Percentiles rank a stretch among this genome's conserved stretches.
Evolutionary conservation across 2,113 vertebrate genomes (phyloP).

Genomic region (Herpetotheres cachinnans): DNA sequence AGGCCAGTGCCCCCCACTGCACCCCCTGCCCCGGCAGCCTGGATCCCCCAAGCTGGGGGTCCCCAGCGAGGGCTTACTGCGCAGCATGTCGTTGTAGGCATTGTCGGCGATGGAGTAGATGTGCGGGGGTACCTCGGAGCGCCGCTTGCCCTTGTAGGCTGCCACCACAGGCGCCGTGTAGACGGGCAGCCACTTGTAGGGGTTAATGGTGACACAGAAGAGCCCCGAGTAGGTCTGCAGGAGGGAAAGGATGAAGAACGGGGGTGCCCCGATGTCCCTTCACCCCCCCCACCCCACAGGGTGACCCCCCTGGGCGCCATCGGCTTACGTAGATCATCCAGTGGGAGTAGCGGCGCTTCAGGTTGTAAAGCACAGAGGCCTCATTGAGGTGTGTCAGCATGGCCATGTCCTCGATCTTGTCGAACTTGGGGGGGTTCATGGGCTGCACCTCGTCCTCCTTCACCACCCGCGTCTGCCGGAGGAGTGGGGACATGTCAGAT

Average conservation of each 20-base stretch:
- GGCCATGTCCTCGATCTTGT: constrained; percentile 94
- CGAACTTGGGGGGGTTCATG: constrained; percentile 92
- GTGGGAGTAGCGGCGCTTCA: constrained; percentile 84
- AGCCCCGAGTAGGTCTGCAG: constrained; percentile 91
- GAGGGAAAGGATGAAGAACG: background rate
- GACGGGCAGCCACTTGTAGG: constrained; percentile 95
- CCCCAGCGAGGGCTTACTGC: constrained; percentile 72
- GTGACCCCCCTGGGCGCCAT: accelerated
- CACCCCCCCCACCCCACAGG: accelerated
- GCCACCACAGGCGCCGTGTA: constrained; percentile 86
- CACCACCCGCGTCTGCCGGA: constrained; percentile 75
- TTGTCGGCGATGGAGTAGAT: constrained; percentile 92
- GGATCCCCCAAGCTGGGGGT: accelerated
- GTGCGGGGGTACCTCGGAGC: constrained; percentile 85
- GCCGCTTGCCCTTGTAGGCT: constrained; percentile 90
- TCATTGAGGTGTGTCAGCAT: constrained; percentile 95
- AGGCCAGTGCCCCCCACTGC: background rate
- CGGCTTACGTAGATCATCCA: constrained; percentile 95
- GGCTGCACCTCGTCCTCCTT: constrained; percentile 86
- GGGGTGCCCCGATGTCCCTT: accelerated
- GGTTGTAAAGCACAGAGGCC: constrained; percentile 85
- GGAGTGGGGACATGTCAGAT: accelerated
- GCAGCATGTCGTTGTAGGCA: constrained; percentile 93
- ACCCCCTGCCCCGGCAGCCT: accelerated
- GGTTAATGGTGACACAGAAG: constrained; percentile 94